Evolutionary conservation across 2,888 invertebrate genomes (phyloP).

Genomic region (Tetanocera ferruginea): DNA sequence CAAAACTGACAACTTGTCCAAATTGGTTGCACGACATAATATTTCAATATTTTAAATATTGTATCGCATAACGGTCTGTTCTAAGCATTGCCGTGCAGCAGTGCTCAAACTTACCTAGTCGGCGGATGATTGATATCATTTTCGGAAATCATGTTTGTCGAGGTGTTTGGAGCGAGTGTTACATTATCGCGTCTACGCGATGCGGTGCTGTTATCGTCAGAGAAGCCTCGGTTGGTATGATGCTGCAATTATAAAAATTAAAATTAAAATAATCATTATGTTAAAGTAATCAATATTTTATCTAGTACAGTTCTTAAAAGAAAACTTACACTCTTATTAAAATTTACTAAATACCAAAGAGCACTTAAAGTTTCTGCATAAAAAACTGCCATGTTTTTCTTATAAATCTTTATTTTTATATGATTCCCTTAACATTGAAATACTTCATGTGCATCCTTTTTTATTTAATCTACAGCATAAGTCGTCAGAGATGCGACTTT

Average conservation of each 20-base stretch:
- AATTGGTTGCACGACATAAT: background rate
- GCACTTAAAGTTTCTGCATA: background rate
- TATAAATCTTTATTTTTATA: too few species aligned
- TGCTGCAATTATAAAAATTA: background rate
- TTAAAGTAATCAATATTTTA: background rate
- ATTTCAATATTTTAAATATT: background rate
- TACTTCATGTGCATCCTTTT: too few species aligned
- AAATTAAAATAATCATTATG: too few species aligned
- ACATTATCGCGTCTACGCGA: background rate
- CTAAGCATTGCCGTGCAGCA: too few species aligned
- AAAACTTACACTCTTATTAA: background rate
- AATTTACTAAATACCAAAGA: background rate
- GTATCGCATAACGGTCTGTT: too few species aligned
- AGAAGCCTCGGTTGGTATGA: background rate
- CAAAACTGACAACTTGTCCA: conserved; percentile 3
- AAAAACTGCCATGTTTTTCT: background rate
- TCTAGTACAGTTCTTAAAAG: too few species aligned
- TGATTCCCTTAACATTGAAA: too few species aligned
- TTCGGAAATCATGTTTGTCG: background rate
- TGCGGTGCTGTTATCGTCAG: background rate
- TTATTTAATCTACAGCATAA: too few species aligned
- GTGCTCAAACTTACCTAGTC: conserved; percentile 19
- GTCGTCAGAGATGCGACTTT: too few species aligned
- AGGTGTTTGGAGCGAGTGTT: conserved; percentile 6
- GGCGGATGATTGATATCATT: conserved; percentile 19